Base-by-base conservation (phyloP, 2,113 vertebrate genomes). In the Sturnus vulgaris region DNA sequence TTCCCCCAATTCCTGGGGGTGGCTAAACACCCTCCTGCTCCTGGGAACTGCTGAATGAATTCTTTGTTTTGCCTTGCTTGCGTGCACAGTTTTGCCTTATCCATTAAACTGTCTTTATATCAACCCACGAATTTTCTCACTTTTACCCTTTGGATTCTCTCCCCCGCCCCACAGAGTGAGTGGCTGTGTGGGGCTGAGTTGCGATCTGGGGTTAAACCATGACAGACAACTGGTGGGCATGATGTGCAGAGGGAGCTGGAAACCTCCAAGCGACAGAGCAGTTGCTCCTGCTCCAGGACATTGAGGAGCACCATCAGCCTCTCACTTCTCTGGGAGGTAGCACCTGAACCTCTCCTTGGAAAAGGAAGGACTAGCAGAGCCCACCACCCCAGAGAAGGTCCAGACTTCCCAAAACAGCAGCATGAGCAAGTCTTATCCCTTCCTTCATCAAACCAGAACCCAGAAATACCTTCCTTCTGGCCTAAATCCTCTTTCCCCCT, bases 281-380 rank as follows among this genome's bases (percentile, higher is more conserved):
- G 27, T 12, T 1, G 0, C 35, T 87, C 66, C 33, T 6, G 3
- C 52, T 68, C 6, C 1, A 3, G 59, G 35, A 64, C 1, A 1
- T 2, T 2, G 37, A 81, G 16, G 18, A 19, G 28, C 22, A 72
- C 21, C 0, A 0, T 24, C 87, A 93, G 84, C 39, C 23, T 71
- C 56, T 27, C 39, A 33, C 14, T 9, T 53, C 64, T 81, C 50
- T 84, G 50, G 8, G 16, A 75, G 19, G 27, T 9, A 80, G 28
- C 44, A 57, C 24, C 27, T 60, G 24, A 63, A 87, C 4, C 19
- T 91, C 56, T 84, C 44, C 35, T 47, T 63, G 30, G 24, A 37
- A 86, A 66, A 70, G 8, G 12, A 71, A 68, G 9, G 17, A 47
- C 42, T 39, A 56, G 50, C 16, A 80, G 37, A 73, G 31, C 59